Evolutionary conservation across 1,140 invertebrate genomes (phyloP), one percentile per base, ranked within the genome.

Genomic region (Maconellicoccus hirsutus): DNA sequence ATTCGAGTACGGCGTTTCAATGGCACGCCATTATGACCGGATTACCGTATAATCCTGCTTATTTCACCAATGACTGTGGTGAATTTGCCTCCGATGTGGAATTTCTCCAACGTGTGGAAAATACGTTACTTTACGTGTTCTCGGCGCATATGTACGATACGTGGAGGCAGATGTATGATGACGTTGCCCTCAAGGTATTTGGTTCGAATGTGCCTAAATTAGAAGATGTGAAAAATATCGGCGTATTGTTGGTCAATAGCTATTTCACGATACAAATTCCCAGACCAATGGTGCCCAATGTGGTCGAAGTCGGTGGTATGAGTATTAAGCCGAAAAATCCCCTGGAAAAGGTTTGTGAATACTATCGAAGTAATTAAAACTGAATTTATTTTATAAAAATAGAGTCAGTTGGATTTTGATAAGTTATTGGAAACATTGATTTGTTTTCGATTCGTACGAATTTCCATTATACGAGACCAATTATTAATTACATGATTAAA

Each of bases 1-100:
- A 80, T 72, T 83, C 85, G 0, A 82, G 82, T 42, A 78, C 81
- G 1, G 72, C 85, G 23, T 83, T 86, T 80, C 80, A 85, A 10
- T 89, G 84, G 84, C 81, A 84, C 70, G 82, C 81, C 33, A 77
- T 80, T 14, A 78, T 82, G 42, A 73, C 74, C 21, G 75, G 72
- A 0, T 61, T 70, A 23, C 71, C 75, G 0, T 63, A 63, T 19
- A 73, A 74, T 66, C 75, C 75, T 0, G 71, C 73, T 0, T 75
- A 75, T 38, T 70, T 75, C 16, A 75, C 76, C 0, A 72, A 71
- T 7, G 59, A 71, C 2, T 23, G 2, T 4, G 61, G 61, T 6
- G 61, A 23, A 8, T 19, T 14, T 8, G 19, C 19, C 3, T 23
- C 16, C 4, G 10, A 23, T 12, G 19, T 25, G 16, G 61, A 19